Conservation (phyloP, 2,113 vertebrate species). For the Telmatochromis sp. region DNA sequence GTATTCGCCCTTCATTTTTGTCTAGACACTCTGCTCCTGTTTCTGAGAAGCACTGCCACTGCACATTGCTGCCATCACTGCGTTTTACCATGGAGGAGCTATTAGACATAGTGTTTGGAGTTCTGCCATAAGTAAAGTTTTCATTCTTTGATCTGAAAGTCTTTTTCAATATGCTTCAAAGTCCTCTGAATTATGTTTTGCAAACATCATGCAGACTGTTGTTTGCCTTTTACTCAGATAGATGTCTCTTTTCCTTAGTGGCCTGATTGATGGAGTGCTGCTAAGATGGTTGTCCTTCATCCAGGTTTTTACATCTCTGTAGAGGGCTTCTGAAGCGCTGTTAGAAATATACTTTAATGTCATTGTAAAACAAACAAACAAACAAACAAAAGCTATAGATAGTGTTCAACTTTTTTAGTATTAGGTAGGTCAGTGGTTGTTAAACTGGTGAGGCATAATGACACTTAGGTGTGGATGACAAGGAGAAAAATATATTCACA, state of each 20-base stretch:
- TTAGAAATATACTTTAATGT: background rate
- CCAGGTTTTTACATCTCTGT: background rate
- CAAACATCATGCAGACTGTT: background rate
- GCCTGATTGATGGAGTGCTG: background rate
- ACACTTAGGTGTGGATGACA: rapidly evolving
- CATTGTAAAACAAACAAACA: background rate
- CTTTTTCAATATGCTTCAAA: background rate
- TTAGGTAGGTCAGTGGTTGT: background rate
- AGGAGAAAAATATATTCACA: background rate
- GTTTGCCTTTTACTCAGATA: background rate
- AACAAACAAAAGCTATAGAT: background rate
- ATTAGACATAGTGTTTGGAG: background rate
- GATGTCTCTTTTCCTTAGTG: background rate
- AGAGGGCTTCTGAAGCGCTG: background rate
- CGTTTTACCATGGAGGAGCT: background rate
- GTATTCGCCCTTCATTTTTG: background rate
- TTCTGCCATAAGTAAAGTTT: background rate
- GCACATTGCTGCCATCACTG: background rate
- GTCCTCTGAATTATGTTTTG: background rate
- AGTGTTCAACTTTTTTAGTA: background rate
- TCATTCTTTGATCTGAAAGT: background rate
- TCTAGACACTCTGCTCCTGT: no score
- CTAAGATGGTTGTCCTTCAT: background rate
- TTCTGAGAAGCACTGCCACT: background rate
- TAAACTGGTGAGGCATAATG: background rate